These are phyloP conservation scores for Blera fallax DNA, from an alignment of 2,888 invertebrate genomes.

Conservation along the genomic window DNA sequence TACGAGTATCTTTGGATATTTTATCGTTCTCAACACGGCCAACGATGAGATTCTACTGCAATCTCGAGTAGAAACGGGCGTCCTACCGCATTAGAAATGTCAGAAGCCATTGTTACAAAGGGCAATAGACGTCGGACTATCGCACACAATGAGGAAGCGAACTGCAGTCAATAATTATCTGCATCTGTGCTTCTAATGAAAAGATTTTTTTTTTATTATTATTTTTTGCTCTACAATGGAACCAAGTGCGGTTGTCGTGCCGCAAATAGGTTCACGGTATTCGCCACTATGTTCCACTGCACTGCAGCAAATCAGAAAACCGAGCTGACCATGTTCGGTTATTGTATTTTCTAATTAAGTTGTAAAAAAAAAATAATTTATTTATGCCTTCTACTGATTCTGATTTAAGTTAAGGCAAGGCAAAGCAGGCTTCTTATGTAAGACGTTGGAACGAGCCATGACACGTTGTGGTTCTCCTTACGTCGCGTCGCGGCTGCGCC, in stretches of 20 bases:
- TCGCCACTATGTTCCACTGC: background rate
- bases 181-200: conserved; percentile 25
- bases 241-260: conserved; percentile 32
- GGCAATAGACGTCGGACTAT: background rate
- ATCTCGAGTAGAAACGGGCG: background rate
- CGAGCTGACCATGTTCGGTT: conserved; percentile 43
- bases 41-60: background rate
- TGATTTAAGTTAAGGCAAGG: background rate
- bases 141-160: conserved; percentile 23
- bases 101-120: conserved; percentile 34
- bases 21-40: conserved; percentile 6
- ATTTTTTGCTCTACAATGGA: conserved; percentile 9
- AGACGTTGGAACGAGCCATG: conserved; percentile 28
- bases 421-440: conserved; percentile 60
- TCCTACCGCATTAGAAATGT: background rate
- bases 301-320: background rate
- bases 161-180: conserved; percentile 27
- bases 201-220: too few species aligned
- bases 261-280: conserved; percentile 22
- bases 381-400: conserved; percentile 8
- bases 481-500: too few species aligned
- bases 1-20: background rate
- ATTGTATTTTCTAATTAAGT: conserved; percentile 46
- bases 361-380: conserved; percentile 32
- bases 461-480: conserved; percentile 21